Evolutionary conservation across 2,888 invertebrate genomes (phyloP), one percentile per base, ranked within the genome.

Genomic region (Lasioglossum leucozonium): DNA sequence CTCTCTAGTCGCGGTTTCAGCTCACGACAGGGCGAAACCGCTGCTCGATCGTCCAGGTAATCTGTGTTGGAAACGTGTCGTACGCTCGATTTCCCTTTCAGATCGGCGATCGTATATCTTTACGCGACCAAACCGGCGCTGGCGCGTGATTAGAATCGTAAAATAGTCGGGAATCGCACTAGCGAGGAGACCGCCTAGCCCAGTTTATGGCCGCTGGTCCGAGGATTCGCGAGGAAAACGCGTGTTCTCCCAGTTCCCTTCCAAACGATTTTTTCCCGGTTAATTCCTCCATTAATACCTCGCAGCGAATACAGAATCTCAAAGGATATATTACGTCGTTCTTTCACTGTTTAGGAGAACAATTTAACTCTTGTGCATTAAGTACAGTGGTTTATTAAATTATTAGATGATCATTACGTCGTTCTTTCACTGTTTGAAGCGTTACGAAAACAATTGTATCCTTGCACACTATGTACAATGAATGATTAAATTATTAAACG

Each of bases 71-170:
- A 77, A 84, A 90, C 89, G 87, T 88, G 87, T 89, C 87, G 91
- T 85, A 89, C 86, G 88, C 85, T 91, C 91, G 91, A 91, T 91
- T 91, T 91, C 91, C 91, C 91, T 91, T 89, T 90, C 90, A 89
- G 88, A 91, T 90, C 88, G 84, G 85, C 81, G 87, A 88, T 89
- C 89, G 89, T 89, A 89, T 88, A 89, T 88, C 89, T 84, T 81
- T 2, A 34, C 40, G 77, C 55, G 42, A 30, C 74, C 79, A 37
- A 47, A 37, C 65, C 34, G 30, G 65, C 65, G 18, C 18, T 30
- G 30, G 65, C 30, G 76, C 85, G 86, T 81, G 89, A 88, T 89
- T 89, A 87, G 88, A 89, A 88, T 90, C 88, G 86, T 86, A 84
- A 91, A 90, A 89, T 88, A 87, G 81, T 69, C 77, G 82, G 62